Evolutionary conservation across 2,888 invertebrate species (phyloP).

Genomic region (Rhagonycha fulva): DNA sequence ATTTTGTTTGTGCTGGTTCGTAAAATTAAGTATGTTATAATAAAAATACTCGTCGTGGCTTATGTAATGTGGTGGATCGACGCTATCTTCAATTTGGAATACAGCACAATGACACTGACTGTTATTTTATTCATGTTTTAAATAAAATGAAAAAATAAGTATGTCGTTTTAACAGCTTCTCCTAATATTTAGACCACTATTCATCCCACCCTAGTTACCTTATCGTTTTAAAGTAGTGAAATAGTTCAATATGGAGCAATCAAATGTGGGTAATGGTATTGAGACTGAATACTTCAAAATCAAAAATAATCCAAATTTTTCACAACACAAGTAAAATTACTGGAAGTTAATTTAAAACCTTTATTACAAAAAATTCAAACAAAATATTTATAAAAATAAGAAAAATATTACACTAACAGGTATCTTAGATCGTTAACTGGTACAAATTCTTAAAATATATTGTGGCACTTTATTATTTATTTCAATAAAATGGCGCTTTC

Average conservation of each 20-base stretch:
- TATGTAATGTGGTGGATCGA: not conserved
- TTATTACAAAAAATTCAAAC: not conserved
- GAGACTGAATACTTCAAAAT: no score
- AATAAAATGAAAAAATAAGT: not conserved
- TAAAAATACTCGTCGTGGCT: not conserved
- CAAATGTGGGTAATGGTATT: no score
- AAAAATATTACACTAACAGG: not conserved
- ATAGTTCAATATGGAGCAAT: no score
- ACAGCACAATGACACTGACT: constrained; percentile 10
- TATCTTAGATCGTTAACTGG: not conserved
- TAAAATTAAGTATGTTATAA: not conserved
- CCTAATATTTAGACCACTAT: not conserved
- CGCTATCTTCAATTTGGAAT: not conserved
- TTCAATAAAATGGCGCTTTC: not conserved
- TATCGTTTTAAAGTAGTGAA: no score
- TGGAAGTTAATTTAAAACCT: not conserved
- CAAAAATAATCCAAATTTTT: no score
- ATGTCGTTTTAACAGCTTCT: not conserved
- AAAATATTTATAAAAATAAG: not conserved
- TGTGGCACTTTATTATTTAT: not conserved
- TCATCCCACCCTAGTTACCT: no score
- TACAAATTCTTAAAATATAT: not conserved
- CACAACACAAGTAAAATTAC: not conserved
- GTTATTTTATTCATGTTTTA: constrained; percentile 7
- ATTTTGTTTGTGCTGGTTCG: not conserved